Base-by-base conservation (phyloP, 2,113 vertebrate species). In the Bombycilla garrulus region DNA sequence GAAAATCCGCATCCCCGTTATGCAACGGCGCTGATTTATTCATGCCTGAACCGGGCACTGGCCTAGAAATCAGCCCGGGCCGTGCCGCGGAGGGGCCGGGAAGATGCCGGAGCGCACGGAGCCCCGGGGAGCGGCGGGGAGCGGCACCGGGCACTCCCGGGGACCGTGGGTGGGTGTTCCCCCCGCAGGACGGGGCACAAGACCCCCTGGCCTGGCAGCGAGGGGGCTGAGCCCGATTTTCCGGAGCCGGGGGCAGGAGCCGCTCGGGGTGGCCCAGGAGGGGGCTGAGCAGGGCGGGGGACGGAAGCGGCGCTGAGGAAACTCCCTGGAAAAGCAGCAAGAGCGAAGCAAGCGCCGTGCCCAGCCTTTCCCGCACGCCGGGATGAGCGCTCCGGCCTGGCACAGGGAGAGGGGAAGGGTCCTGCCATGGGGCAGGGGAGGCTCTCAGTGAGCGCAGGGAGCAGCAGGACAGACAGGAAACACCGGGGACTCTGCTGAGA, bases 41-140 rank as follows among this genome's bases (percentile, higher is more conserved):
- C 93, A 90, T 71, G 95, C 70, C 96, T 95, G 93, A 94, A 83
- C 95, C 44, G 42, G 86, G 91, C 83, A 64, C 64, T 96, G 96
- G 95, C 95, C 94, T 95, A 97, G 95, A 97, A 97, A 96, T 78
- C 2, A 90, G 93, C 74, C 83, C 31, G 10, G 22, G 64, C 3
- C 12, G 8, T 51, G 94, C 4, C 11, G 19, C 65, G 70, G 70
- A 84, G 69, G 60, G 51, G 89, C 84, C 26, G 70, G 28, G 47
- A 8, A 15, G 79, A 3, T 3, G 58, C 29, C 6, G 6, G 24
- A 61, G 76, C 26, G 6, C 64, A 28, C 18, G 51, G 65, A 82
- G 66, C 36, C 33, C 48, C 20, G 5, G 20, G 60, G 12, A 17
- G 50, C 29, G 31, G 42, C 2, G 1, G 47, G 47, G 38, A 19